Evolutionary conservation across 37 sponge, comb jelly and placozoan species (phyloP).

Genomic region (Axinella damicornis): DNA sequence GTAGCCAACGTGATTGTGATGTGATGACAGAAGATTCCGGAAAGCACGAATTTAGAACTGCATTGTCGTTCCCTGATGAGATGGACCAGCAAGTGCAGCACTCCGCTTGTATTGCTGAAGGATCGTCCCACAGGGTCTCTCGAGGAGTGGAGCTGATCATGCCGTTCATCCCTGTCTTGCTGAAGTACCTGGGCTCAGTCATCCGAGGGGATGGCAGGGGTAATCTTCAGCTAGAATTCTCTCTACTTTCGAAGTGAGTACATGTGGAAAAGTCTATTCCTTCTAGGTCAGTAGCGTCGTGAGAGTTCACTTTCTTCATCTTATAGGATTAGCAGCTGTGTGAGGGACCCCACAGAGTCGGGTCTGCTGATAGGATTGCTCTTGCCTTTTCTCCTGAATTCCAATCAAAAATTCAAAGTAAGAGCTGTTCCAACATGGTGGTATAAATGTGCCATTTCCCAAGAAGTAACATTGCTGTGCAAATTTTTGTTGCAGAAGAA

Average conservation of each 20-base stretch:
- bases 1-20: background rate
- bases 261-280: no score
- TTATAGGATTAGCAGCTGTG: conserved; percentile 62
- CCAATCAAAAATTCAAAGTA: no score
- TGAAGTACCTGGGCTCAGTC: conserved; percentile 47
- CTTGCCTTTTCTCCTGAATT: conserved; percentile 41
- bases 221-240: conserved; percentile 43
- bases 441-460: no score
- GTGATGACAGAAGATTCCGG: background rate
- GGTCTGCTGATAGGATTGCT: conserved; percentile 28
- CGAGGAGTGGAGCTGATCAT: conserved; percentile 2
- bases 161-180: conserved; percentile 38
- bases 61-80: no score
- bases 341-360: conserved; percentile 27
- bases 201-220: background rate
- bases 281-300: background rate
- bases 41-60: no score
- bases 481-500: conserved; percentile 3
- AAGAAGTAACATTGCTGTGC: background rate
- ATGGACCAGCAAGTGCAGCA: no score
- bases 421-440: no score
- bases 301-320: background rate
- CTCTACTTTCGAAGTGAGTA: conserved; percentile 53
- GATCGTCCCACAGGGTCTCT: no score
- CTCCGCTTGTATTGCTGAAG: no score